phyloP scores from a whole-genome alignment of 2,113 vertebrate genomes.

The Tragelaphus strepsiceros region DNA sequence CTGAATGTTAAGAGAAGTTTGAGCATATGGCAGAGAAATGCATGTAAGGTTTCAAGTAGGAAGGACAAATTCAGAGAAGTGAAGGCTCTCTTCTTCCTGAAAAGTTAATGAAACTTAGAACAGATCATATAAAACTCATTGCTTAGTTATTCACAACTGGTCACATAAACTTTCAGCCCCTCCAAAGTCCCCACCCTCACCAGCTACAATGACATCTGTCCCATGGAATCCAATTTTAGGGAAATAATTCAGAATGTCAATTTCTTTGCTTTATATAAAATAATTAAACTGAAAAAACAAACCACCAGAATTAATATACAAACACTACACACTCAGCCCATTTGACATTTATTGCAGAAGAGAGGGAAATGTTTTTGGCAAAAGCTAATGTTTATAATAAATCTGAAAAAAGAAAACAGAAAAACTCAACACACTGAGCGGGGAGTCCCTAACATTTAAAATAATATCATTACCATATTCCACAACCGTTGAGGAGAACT shows the following conservation, averaged over 20 bases:
- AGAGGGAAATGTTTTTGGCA: neutral
- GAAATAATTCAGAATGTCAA: neutral
- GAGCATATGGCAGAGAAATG: neutral
- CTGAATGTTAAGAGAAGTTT: neutral
- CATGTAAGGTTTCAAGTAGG: neutral
- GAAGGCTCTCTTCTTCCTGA: neutral
- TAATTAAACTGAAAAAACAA: neutral
- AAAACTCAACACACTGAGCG: neutral
- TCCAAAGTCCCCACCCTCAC: neutral
- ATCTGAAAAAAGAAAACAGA: neutral
- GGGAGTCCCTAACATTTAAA: neutral
- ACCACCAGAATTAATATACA: neutral
- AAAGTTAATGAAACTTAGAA: neutral
- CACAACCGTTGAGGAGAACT: constrained; percentile 93
- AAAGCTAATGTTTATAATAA: neutral
- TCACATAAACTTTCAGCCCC: neutral
- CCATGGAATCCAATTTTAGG: neutral
- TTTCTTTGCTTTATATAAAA: neutral
- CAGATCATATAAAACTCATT: neutral
- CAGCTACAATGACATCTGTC: neutral
- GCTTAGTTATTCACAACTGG: neutral
- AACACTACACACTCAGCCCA: neutral
- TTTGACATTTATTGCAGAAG: neutral
- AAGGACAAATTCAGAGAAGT: neutral
- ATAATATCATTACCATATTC: constrained; percentile 88